Percentiles rank a stretch among this genome's conserved stretches.
Evolutionary conservation across 2,113 vertebrate species (phyloP).

Genomic region (Oryzias woworae): DNA sequence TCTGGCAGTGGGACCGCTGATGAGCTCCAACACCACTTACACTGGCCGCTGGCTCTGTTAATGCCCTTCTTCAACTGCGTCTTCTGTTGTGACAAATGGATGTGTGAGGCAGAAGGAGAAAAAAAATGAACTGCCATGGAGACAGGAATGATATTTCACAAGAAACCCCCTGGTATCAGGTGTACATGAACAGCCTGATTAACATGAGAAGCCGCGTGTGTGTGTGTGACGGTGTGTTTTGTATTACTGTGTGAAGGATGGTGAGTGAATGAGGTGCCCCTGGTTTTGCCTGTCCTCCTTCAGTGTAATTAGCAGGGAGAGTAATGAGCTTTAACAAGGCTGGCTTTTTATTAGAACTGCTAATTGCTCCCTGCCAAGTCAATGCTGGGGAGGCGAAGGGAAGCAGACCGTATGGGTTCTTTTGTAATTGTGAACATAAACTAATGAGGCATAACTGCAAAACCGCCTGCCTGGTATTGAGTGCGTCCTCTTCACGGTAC

Average conservation of each 20-base stretch:
- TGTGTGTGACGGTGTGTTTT: slow-evolving; percentile 18
- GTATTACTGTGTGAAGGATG: slow-evolving; percentile 28
- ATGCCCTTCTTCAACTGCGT: slow-evolving; percentile 33
- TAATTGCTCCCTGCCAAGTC: slow-evolving; percentile 50
- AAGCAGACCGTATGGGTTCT: slow-evolving; percentile 6
- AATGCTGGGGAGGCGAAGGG: slow-evolving; percentile 11
- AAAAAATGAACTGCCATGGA: slow-evolving; percentile 16
- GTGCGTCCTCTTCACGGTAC: neutral
- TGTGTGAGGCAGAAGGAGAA: neutral
- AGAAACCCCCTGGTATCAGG: slow-evolving; percentile 27
- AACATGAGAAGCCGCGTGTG: slow-evolving; percentile 41
- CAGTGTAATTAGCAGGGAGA: slow-evolving; percentile 58
- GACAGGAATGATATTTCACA: slow-evolving; percentile 15
- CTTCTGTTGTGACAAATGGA: slow-evolving; percentile 33
- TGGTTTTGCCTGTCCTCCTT: slow-evolving; percentile 39
- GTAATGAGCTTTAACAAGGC: slow-evolving; percentile 54
- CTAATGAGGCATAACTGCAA: neutral
- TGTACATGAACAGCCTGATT: slow-evolving; percentile 47
- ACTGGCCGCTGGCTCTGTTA: slow-evolving; percentile 17
- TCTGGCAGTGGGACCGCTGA: neutral
- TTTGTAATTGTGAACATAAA: neutral
- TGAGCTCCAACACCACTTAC: slow-evolving; percentile 21
- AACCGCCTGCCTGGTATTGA: neutral
- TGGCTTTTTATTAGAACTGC: slow-evolving; percentile 60
- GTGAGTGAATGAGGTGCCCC: slow-evolving; percentile 31